Percentiles rank a stretch among this genome's conserved stretches.
Conservation (phyloP, 2,888 invertebrate genomes). For the Polymixis flavicincta region DNA sequence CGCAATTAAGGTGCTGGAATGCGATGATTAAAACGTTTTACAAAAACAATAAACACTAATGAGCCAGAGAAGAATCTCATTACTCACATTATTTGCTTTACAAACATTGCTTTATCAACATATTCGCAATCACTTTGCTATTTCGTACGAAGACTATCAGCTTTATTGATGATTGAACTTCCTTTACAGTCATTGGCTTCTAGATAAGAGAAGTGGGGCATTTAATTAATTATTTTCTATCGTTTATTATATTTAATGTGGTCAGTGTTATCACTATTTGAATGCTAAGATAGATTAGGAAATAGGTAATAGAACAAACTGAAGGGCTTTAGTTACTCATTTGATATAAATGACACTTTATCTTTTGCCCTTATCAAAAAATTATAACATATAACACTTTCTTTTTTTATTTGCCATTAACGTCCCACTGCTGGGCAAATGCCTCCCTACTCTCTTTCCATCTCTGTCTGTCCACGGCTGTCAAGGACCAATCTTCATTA, state of each 20-base stretch:
- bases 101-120: constrained; percentile 43
- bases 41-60: constrained; percentile 27
- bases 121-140: constrained; percentile 37
- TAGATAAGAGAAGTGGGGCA: constrained; percentile 44
- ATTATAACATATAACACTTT: too few relatives aligned
- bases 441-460: too few relatives aligned
- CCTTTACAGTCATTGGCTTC: constrained; percentile 51
- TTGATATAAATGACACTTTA: too few relatives aligned
- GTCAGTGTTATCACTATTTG: neutral
- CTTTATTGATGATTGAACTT: constrained; percentile 37
- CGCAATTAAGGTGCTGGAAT: too few relatives aligned
- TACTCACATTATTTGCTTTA: constrained; percentile 41
- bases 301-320: too few relatives aligned
- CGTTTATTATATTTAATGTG: too few relatives aligned
- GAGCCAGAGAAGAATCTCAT: constrained; percentile 20
- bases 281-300: neutral
- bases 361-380: too few relatives aligned
- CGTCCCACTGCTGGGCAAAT: too few relatives aligned
- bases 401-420: too few relatives aligned
- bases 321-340: too few relatives aligned
- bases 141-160: constrained; percentile 36
- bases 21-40: constrained; percentile 9
- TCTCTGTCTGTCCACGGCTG: too few relatives aligned
- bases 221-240: constrained; percentile 18
- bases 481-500: too few relatives aligned